phyloP scores from a whole-genome alignment of 2,797 vertebrate genomes.

The Manis javanica region DNA sequence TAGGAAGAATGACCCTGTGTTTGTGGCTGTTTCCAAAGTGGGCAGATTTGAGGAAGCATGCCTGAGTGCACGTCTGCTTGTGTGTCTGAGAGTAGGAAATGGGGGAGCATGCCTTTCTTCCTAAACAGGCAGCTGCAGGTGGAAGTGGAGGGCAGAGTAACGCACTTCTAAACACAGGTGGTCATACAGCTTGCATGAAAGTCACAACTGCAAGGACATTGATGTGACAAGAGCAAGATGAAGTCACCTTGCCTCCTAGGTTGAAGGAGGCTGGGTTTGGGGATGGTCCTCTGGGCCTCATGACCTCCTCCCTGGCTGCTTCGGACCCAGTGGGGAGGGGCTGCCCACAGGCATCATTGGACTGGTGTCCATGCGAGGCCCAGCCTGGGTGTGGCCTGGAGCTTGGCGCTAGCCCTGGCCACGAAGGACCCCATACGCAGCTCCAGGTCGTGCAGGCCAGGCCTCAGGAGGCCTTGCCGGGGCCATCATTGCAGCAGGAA shows the following conservation, averaged over 20 bases:
- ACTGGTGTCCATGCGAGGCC: conserved; percentile 82
- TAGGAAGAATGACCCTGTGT: not conserved
- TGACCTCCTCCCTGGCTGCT: not conserved
- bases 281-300: accelerated
- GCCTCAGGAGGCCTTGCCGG: not conserved
- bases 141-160: not conserved
- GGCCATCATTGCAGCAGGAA: not conserved
- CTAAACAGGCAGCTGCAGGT: accelerated
- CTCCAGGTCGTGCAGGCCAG: not conserved
- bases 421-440: accelerated
- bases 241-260: not conserved
- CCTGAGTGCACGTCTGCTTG: accelerated
- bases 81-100: accelerated
- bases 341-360: conserved; percentile 90
- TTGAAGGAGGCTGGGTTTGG: not conserved
- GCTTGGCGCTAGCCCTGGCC: too few species aligned
- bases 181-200: too few species aligned
- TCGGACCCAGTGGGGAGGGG: conserved; percentile 84
- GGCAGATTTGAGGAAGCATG: accelerated
- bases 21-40: not conserved
- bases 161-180: accelerated
- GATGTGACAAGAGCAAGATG: not conserved
- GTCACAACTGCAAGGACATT: too few species aligned
- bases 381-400: too few species aligned
- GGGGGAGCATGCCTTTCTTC: accelerated